Evolutionary conservation across 2,113 vertebrate species (phyloP), one percentile per base, ranked within the genome.

Genomic region (Rana temporaria): DNA sequence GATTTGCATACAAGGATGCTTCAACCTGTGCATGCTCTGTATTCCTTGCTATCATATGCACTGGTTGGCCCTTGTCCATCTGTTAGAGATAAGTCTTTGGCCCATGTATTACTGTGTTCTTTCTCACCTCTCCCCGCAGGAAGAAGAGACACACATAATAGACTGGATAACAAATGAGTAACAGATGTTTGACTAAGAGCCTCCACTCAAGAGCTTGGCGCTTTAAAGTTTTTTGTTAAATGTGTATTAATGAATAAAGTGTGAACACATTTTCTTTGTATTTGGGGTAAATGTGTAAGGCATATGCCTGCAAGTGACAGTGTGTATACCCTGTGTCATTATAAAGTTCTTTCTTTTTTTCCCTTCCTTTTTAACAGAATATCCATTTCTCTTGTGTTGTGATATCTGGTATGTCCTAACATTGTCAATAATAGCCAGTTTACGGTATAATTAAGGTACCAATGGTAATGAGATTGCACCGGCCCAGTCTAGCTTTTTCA

Each of bases 111-210:
- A 60, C 57, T 42, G 55, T 70, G 30, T 65, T 72, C 59, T 72
- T 81, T 72, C 79, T 81, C 79, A 81, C 79, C 38, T 81, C 79
- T 73, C 68, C 63, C 59, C 42, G 64, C 56, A 81, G 59, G 68
- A 81, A 81, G 70, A 74, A 82, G 60, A 73, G 63, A 66, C 69
- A 53, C 60, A 70, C 16, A 70, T 9, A 70, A 74, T 56, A 26
- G 69, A 19, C 2, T 17, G 18, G 79, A 66, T 65, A 74, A 74
- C 63, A 74, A 66, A 73, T 73, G 69, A 82, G 60, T 22, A 74
- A 82, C 79, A 82, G 70, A 62, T 82, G 79, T 32, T 63, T 53
- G 57, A 53, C 18, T 19, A 52, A 32, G 22, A 62, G 48, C 64
- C 26, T 55, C 26, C 60, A 74, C 16, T 82, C 48, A 74, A 56